phyloP scores from a whole-genome alignment of 1,140 invertebrate genomes.

The Ptiloglossa arizonensis region DNA sequence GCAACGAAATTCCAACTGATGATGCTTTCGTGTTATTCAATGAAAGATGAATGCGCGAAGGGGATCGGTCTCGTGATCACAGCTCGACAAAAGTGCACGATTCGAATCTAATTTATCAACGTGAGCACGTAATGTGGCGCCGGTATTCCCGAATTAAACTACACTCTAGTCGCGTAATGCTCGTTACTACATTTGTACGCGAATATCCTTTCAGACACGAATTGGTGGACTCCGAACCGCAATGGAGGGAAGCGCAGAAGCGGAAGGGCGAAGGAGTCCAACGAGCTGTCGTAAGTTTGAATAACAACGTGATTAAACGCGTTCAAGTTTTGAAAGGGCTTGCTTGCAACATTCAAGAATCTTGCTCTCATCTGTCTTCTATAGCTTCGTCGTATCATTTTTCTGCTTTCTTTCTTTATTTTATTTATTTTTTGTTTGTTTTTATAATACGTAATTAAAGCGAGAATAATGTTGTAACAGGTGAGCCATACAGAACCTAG shows the following conservation, averaged over 20 bases:
- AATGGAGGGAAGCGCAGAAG: conserved; percentile 93
- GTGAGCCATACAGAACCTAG: conserved; percentile 79
- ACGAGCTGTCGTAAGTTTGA: conserved; percentile 77
- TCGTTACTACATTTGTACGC: neutral
- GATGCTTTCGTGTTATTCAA: conserved; percentile 12
- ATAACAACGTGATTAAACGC: conserved; percentile 30
- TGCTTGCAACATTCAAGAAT: conserved; percentile 12
- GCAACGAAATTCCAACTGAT: conserved; percentile 13
- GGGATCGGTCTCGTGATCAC: conserved; percentile 1
- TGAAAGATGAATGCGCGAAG: conserved; percentile 4
- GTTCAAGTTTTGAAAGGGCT: conserved; percentile 28
- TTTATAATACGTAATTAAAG: neutral
- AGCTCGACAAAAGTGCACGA: neutral
- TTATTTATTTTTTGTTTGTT: no score
- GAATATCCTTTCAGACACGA: conserved; percentile 82
- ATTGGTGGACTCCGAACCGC: conserved; percentile 92
- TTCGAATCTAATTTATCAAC: conserved; percentile 1
- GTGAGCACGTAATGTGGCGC: no score
- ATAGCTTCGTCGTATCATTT: neutral
- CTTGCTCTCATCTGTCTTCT: neutral
- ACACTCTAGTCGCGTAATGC: neutral
- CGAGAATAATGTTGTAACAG: conserved; percentile 47
- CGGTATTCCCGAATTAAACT: conserved; percentile 1
- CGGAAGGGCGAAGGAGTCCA: conserved; percentile 85
- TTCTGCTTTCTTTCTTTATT: neutral